phyloP scores from a whole-genome alignment of 2,113 vertebrate genomes.

The Datnioides undecimradiatus region DNA sequence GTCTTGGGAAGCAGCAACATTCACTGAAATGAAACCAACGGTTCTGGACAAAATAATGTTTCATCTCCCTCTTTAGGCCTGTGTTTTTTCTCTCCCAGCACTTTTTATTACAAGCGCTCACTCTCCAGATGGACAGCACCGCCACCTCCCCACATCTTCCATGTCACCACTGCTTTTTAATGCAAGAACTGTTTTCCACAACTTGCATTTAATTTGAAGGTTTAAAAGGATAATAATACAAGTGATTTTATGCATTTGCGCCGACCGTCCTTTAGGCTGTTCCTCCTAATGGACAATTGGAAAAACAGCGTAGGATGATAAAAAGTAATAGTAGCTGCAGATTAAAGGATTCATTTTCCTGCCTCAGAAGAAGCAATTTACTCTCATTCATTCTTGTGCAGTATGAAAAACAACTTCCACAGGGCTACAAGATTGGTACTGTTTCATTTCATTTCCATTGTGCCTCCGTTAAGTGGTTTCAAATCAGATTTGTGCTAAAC shows the following conservation, averaged over 20 bases:
- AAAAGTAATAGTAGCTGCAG: slow-evolving; percentile 16
- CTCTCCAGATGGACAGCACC: not conserved
- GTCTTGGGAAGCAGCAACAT: not conserved
- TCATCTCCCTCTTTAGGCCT: not conserved
- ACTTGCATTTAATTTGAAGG: slow-evolving; percentile 23
- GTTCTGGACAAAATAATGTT: not conserved
- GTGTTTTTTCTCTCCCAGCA: not conserved
- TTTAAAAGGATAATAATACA: slow-evolving; percentile 19
- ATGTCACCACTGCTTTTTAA: not conserved
- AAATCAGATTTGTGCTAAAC: not conserved
- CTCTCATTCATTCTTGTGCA: not conserved
- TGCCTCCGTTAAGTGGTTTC: slow-evolving; percentile 8
- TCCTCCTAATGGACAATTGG: slow-evolving; percentile 8
- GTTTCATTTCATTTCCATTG: slow-evolving; percentile 3
- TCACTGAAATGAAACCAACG: not conserved
- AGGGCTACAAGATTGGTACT: not conserved
- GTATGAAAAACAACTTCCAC: slow-evolving; percentile 17
- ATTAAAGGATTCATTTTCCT: slow-evolving; percentile 40
- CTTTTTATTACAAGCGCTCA: not conserved
- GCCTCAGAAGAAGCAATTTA: slow-evolving; percentile 18
- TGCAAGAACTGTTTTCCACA: slow-evolving; percentile 16
- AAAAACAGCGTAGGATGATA: slow-evolving; percentile 7
- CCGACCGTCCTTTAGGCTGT: slow-evolving; percentile 3
- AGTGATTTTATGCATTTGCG: not conserved
- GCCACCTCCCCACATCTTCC: not conserved